These are phyloP conservation scores for Drosophila truncata DNA, from an alignment of 1,140 invertebrate genomes.

Conservation along the genomic window DNA sequence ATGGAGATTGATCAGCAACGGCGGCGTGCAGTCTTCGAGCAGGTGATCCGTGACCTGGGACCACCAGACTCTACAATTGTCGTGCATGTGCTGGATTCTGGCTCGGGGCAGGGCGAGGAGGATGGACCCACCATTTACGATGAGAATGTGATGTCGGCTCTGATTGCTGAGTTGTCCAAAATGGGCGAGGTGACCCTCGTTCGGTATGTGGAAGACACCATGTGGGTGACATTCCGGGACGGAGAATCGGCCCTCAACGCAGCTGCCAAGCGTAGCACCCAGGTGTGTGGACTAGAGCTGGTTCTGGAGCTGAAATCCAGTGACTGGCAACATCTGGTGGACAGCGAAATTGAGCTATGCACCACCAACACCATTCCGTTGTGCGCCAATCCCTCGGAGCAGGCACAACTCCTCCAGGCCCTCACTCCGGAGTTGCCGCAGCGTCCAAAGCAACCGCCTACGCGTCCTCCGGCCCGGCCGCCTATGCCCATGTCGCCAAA, in stretches of 20 bases:
- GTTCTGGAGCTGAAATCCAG: constrained; percentile 92
- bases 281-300: constrained; percentile 90
- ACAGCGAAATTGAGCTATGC: constrained; percentile 93
- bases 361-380: constrained; percentile 93
- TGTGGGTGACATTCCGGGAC: constrained; percentile 96
- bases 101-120: constrained; percentile 69
- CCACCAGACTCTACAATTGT: constrained; percentile 98
- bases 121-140: constrained; percentile 86
- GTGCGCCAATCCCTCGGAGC: constrained; percentile 85
- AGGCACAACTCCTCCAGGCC: constrained; percentile 78
- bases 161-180: constrained; percentile 83
- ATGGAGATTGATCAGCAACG: constrained; percentile 91
- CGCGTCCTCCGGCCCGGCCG: constrained; percentile 86
- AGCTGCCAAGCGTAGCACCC: constrained; percentile 86
- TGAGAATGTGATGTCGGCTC: constrained; percentile 79
- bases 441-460: constrained; percentile 87
- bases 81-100: constrained; percentile 87
- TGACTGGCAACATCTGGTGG: constrained; percentile 92
- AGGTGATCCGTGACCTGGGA: constrained; percentile 94
- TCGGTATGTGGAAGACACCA: constrained; percentile 94
- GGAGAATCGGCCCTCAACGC: constrained; percentile 93
- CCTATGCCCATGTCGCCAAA: constrained; percentile 86
- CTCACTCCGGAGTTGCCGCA: constrained; percentile 86
- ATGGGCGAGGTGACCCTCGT: constrained; percentile 93
- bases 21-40: constrained; percentile 90